Conservation (phyloP, 2,888 invertebrate species). For the Rhamnusium bicolor region DNA sequence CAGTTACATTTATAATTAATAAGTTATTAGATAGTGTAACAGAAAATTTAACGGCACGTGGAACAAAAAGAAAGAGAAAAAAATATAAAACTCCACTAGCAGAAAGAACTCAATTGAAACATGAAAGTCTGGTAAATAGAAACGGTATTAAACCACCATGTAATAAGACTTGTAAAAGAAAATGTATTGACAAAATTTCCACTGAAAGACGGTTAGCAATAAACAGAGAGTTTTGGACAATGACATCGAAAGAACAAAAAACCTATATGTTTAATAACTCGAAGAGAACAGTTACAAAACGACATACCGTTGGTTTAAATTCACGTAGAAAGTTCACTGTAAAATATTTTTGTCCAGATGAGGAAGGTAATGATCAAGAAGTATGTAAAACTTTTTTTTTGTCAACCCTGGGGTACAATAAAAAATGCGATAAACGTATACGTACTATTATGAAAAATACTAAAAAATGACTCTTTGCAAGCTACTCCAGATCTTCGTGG, state of each 20-base stretch:
- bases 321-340: neutral
- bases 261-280: neutral
- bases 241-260: neutral
- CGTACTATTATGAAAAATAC: neutral
- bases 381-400: constrained; percentile 17
- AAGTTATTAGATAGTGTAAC: neutral
- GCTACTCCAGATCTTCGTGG: neutral
- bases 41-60: neutral
- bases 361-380: neutral
- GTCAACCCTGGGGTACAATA: neutral
- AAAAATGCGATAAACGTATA: neutral
- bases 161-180: neutral
- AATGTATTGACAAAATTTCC: neutral
- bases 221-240: neutral
- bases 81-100: neutral
- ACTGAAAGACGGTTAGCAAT: neutral
- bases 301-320: neutral
- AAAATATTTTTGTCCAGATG: neutral
- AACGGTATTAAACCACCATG: neutral
- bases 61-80: neutral
- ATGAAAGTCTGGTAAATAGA: neutral
- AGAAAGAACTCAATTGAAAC: neutral
- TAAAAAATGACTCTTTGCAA: neutral
- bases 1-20: neutral
- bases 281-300: neutral